Conservation (phyloP, 2,113 vertebrate species). For the Chionomys nivalis region DNA sequence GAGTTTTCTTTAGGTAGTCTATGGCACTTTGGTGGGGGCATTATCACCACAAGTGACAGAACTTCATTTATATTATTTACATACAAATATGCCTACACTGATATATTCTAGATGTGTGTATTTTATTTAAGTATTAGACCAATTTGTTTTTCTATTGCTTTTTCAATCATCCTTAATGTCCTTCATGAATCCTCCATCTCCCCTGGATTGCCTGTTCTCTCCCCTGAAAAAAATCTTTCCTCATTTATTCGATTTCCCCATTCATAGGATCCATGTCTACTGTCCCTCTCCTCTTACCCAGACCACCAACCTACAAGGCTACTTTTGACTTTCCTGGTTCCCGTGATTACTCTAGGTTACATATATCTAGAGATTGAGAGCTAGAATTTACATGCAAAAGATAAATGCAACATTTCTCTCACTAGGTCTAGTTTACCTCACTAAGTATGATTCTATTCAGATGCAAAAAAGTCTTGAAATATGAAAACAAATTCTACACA, state of each 20-base stretch:
- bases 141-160: background rate
- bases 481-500: background rate
- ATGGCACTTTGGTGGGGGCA: background rate
- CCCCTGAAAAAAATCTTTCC: background rate
- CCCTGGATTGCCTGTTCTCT: background rate
- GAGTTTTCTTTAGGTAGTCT: background rate
- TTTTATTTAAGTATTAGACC: background rate
- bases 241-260: background rate
- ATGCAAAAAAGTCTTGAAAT: too few species aligned
- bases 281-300: background rate
- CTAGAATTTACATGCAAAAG: background rate
- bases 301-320: too few species aligned
- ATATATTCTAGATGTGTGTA: background rate
- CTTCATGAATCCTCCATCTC: background rate
- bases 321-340: background rate
- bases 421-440: background rate
- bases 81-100: too few species aligned
- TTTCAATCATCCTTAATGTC: background rate
- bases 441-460: background rate
- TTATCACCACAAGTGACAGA: background rate
- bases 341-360: background rate
- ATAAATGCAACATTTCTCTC: background rate
- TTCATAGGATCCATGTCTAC: background rate
- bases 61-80: background rate
- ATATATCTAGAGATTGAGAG: background rate